phyloP scores from a whole-genome alignment of 1,140 invertebrate species.

The Drosophila truncata region DNA sequence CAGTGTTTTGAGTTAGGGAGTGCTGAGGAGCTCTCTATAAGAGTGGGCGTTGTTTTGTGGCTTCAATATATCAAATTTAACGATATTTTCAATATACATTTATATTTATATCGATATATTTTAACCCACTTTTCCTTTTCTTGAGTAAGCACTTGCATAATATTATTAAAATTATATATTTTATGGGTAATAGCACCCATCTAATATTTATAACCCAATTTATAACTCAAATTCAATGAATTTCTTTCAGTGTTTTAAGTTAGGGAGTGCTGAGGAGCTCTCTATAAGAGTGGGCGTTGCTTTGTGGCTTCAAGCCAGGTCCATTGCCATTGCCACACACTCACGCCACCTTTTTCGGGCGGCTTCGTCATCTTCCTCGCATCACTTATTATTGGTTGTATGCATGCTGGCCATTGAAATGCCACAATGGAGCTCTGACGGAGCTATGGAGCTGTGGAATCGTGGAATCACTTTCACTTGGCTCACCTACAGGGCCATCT shows the following conservation, averaged over 20 bases:
- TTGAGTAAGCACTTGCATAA: too few species aligned
- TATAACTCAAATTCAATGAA: not conserved
- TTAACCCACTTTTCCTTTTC: too few species aligned
- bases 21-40: not conserved
- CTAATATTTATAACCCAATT: not conserved
- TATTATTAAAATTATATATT: not conserved
- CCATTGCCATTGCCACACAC: conserved; percentile 50
- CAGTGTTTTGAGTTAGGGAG: not conserved
- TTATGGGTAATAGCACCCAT: not conserved
- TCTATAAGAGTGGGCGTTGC: conserved; percentile 16
- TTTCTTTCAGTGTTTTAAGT: not conserved
- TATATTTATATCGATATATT: too few species aligned
- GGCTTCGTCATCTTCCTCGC: conserved; percentile 46
- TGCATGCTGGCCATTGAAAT: conserved; percentile 60
- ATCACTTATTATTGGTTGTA: conserved; percentile 29
- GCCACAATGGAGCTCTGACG: conserved; percentile 38
- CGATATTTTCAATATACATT: too few species aligned
- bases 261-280: not conserved
- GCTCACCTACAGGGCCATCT: conserved; percentile 31
- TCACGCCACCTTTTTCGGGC: conserved; percentile 20
- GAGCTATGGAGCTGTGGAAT: conserved; percentile 8
- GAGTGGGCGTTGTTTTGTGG: conserved; percentile 25
- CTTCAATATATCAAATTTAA: not conserved
- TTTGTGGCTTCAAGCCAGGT: conserved; percentile 28
- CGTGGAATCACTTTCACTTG: conserved; percentile 71